Evolutionary conservation across 2,797 vertebrate genomes (phyloP), one percentile per base, ranked within the genome.

Genomic region (Melopsittacus undulatus): DNA sequence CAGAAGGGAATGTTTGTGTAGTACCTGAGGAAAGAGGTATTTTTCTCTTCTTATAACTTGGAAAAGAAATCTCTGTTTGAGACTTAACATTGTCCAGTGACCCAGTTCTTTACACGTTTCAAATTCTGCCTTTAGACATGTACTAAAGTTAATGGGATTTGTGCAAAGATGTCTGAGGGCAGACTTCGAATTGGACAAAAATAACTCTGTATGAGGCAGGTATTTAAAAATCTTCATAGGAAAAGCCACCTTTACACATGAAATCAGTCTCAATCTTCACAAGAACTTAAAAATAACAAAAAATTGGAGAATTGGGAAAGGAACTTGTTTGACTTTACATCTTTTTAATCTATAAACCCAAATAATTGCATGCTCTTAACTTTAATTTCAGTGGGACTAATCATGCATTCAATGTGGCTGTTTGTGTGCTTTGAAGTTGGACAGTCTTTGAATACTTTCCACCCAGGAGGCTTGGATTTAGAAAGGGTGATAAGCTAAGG

Each of bases 81-180:
- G 79, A 45, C 43, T 72, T 32, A 22, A 22, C 61, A 66, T 94
- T 95, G 95, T 92, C 90, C 90, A 83, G 77, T 94, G 83, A 93
- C 81, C 94, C 79, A 91, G 77, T 95, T 96, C 87, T 88, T 90
- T 8, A 34, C 34, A 45, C 67, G 67, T 93, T 97, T 89, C 78
- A 63, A 70, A 88, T 74, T 77, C 70, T 83, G 83, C 93, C 90
- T 91, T 87, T 56, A 79, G 92, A 93, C 75, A 38, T 70, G 29
- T 27, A 20, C 75, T 74, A 1, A 77, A 95, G 78, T 85, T 91
- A 95, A 96, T 92, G 87, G 91, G 52, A 38, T 95, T 94, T 95
- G 54, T 92, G 70, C 62, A 78, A 12, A 79, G 66, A 49, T 74
- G 73, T 43, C 76, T 21, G 66, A 90, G 83, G 46, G 42, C 48